Percentiles rank a stretch among this genome's conserved stretches.
These are phyloP conservation scores for Galaxias olidus DNA, from an alignment of 2,797 vertebrate genomes.

Conservation along the genomic window DNA sequence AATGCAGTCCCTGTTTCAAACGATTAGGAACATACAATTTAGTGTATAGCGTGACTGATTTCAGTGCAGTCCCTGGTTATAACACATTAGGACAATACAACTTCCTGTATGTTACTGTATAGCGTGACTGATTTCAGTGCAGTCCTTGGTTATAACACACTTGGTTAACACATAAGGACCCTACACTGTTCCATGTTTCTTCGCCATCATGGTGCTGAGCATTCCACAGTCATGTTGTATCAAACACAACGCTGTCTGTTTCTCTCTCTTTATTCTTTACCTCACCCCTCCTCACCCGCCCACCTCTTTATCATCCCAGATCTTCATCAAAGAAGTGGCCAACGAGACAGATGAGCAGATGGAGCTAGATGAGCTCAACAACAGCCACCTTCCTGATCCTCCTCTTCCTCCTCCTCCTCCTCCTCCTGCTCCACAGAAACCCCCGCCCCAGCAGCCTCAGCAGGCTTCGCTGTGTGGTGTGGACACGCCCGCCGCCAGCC, in stretches of 20 bases:
- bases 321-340: slow-evolving; percentile 85
- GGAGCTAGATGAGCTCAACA: slow-evolving; percentile 91
- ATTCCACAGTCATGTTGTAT: too few species aligned
- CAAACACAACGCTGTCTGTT: not conserved
- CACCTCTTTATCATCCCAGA: slow-evolving; percentile 70
- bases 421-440: slow-evolving; percentile 62
- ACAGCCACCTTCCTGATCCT: slow-evolving; percentile 77
- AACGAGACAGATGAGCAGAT: slow-evolving; percentile 84
- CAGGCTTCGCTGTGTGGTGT: not conserved
- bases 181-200: too few species aligned
- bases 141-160: too few species aligned
- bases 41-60: too few species aligned
- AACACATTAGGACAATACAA: too few species aligned
- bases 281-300: not conserved
- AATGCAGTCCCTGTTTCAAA: too few species aligned
- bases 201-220: too few species aligned
- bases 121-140: too few species aligned
- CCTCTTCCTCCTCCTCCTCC: slow-evolving; percentile 65
- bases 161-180: too few species aligned
- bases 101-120: too few species aligned
- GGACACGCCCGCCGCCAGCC: not conserved
- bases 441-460: not conserved
- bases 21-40: too few species aligned
- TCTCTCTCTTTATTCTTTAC: not conserved
- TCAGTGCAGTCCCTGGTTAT: too few species aligned